phyloP scores from a whole-genome alignment of 2,888 invertebrate genomes.

The Mythimna pallens region DNA sequence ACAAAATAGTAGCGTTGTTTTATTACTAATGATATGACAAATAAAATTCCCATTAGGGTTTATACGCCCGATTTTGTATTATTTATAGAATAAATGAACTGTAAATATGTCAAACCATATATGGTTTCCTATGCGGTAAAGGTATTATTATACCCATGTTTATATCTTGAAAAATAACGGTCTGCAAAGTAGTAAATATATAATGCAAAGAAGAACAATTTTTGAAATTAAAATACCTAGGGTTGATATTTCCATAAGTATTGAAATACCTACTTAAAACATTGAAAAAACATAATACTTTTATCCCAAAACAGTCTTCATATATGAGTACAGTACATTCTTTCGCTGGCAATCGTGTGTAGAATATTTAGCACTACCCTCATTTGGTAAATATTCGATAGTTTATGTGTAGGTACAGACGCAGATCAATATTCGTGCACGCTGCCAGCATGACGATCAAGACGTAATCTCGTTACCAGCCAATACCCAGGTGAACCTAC shows the following conservation, averaged over 20 bases:
- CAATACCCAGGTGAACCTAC: slow-evolving; percentile 31
- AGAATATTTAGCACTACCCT: slow-evolving; percentile 62
- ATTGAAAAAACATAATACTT: background rate
- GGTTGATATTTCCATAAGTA: background rate
- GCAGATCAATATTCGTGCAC: slow-evolving; percentile 65
- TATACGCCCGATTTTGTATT: no score
- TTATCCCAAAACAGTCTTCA: slow-evolving; percentile 15
- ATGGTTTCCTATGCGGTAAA: no score
- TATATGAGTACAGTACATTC: slow-evolving; percentile 28
- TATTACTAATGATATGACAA: no score
- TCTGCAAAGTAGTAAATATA: background rate
- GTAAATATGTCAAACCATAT: no score
- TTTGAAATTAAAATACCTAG: background rate
- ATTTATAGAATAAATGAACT: no score
- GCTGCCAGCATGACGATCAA: slow-evolving; percentile 57
- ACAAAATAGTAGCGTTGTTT: no score
- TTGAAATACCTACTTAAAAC: background rate
- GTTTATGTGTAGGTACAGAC: slow-evolving; percentile 56
- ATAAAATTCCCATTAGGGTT: no score
- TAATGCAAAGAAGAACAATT: background rate
- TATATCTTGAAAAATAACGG: background rate
- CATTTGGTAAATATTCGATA: slow-evolving; percentile 63
- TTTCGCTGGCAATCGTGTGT: slow-evolving; percentile 56
- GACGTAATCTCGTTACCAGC: slow-evolving; percentile 50
- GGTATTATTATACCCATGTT: no score